Evolutionary conservation across 1,140 invertebrate genomes (phyloP), one percentile per base, ranked within the genome.

Genomic region (Drosophila kikkawai): DNA sequence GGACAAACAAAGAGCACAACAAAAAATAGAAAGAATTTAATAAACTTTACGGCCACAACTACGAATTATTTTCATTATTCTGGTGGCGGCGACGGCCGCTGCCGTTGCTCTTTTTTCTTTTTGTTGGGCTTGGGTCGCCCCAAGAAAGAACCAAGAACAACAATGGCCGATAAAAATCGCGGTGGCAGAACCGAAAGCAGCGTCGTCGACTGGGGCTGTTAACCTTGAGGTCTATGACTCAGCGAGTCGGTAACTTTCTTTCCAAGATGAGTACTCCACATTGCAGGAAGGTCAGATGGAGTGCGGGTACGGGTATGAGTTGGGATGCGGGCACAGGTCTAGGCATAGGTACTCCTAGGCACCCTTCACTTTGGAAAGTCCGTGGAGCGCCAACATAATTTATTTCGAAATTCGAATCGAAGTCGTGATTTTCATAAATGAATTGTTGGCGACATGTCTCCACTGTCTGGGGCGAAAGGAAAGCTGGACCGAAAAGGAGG

Each of bases 181-280:
- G 67, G 22, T 75, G 58, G 57, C 80, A 77, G 63, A 78, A 75
- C 69, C 69, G 56, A 78, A 77, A 63, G 75, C 60, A 67, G 68
- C 63, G 57, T 26, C 47, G 65, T 12, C 44, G 55, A 22, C 58
- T 57, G 83, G 71, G 85, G 85, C 85, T 90, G 81, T 90, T 90
- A 90, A 90, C 85, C 85, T 90, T 90, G 85, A 90, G 85, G 85
- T 90, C 85, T 79, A 90, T 90, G 85, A 90, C 85, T 88, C 85
- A 88, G 69, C 69, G 64, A 61, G 39, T 66, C 75, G 65, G 66
- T 66, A 81, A 77, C 83, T 87, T 87, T 82, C 83, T 86, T 82
- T 86, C 75, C 26, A 51, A 78, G 83, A 83, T 83, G 84, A 83
- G 73, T 75, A 59, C 63, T 87, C 77, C 76, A 83, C 44, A 90